Evolutionary conservation across 2,797 vertebrate species (phyloP).

Genomic region (Xenentodon cancila): DNA sequence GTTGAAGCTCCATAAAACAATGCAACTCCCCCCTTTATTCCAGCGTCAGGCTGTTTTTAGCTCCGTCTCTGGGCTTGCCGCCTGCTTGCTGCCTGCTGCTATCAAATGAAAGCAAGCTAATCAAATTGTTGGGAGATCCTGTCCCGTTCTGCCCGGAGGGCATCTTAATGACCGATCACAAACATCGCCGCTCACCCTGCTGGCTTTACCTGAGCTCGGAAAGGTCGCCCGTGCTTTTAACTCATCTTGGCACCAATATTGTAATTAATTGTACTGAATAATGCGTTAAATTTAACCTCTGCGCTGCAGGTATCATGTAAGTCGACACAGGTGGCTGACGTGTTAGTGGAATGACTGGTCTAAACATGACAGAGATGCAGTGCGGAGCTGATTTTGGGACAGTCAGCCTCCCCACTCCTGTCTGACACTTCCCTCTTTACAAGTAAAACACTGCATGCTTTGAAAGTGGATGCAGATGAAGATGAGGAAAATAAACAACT

Average conservation of each 20-base stretch:
- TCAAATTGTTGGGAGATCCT: slow-evolving; percentile 65
- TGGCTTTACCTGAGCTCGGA: slow-evolving; percentile 9
- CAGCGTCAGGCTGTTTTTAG: slow-evolving; percentile 60
- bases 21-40: slow-evolving; percentile 34
- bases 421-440: too few relatives aligned
- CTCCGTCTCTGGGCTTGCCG: slow-evolving; percentile 50
- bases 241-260: background rate
- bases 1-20: background rate
- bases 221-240: slow-evolving; percentile 2
- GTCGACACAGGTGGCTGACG: too few relatives aligned
- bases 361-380: too few relatives aligned
- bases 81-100: too few relatives aligned
- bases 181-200: slow-evolving; percentile 13
- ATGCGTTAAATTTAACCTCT: background rate
- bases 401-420: too few relatives aligned
- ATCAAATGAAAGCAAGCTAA: slow-evolving; percentile 70
- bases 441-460: too few relatives aligned
- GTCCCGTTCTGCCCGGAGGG: slow-evolving; percentile 53
- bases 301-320: background rate
- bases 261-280: background rate
- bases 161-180: slow-evolving; percentile 55
- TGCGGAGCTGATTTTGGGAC: too few relatives aligned
- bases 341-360: too few relatives aligned
- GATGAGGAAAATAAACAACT: too few relatives aligned
- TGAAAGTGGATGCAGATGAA: too few relatives aligned